Conservation (phyloP, 2,888 invertebrate genomes). For the Dicranocentrus wangi region DNA sequence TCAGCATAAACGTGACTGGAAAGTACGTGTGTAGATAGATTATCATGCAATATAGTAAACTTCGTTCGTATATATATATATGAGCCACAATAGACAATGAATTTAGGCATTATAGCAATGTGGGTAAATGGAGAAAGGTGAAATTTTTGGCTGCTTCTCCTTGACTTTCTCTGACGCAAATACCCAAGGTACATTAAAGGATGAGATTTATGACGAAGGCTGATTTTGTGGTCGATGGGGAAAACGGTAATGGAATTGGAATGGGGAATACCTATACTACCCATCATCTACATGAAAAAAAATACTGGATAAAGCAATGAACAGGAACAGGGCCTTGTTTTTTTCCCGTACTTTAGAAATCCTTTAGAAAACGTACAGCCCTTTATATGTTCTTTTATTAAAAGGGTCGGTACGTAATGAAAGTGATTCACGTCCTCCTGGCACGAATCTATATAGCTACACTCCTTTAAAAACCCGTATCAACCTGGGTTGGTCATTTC, state of each 20-base stretch:
- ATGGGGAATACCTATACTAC: constrained; percentile 18
- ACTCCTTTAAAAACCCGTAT: too few species aligned
- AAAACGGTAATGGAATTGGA: constrained; percentile 39
- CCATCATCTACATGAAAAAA: background rate
- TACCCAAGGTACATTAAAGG: constrained; percentile 34
- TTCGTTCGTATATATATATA: background rate
- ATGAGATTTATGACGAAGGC: constrained; percentile 47
- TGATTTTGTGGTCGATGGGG: constrained; percentile 29
- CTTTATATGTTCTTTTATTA: too few species aligned
- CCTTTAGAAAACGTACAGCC: too few species aligned
- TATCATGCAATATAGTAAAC: background rate
- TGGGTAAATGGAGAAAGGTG: constrained; percentile 27
- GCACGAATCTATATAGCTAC: too few species aligned
- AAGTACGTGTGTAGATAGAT: background rate
- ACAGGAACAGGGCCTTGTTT: background rate
- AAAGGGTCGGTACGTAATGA: too few species aligned
- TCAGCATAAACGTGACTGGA: background rate
- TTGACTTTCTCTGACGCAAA: constrained; percentile 58
- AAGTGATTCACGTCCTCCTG: too few species aligned
- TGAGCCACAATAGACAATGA: constrained; percentile 25
- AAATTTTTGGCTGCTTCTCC: constrained; percentile 33
- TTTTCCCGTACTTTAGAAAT: too few species aligned
- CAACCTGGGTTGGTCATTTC: too few species aligned
- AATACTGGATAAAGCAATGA: background rate
- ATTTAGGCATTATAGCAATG: constrained; percentile 7